Conservation (phyloP, 2,888 invertebrate species). For the Cryptocheilus praepositus region DNA sequence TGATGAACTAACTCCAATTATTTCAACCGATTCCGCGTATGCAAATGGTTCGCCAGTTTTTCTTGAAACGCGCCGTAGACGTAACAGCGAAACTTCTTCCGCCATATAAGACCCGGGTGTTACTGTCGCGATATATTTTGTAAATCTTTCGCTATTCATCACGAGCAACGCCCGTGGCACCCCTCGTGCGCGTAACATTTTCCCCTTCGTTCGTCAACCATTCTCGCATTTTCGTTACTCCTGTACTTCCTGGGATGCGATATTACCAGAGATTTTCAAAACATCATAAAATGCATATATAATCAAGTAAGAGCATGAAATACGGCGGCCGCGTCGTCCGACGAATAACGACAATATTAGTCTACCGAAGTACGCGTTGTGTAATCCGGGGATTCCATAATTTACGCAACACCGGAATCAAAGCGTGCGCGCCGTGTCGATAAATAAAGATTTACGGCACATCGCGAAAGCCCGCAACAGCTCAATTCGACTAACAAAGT, state of each 20-base stretch:
- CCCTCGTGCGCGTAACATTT: constrained; percentile 33
- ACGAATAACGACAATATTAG: too few species aligned
- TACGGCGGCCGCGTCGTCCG: neutral
- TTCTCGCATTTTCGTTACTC: constrained; percentile 32
- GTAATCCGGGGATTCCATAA: too few species aligned
- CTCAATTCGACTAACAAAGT: too few species aligned
- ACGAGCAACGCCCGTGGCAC: constrained; percentile 44
- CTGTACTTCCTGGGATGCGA: constrained; percentile 39
- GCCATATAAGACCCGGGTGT: constrained; percentile 38
- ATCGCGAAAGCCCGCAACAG: too few species aligned
- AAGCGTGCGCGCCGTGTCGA: too few species aligned
- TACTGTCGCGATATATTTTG: constrained; percentile 66
- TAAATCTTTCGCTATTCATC: constrained; percentile 72
- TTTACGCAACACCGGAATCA: too few species aligned
- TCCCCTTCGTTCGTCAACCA: constrained; percentile 42
- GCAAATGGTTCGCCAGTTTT: constrained; percentile 29
- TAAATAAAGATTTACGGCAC: too few species aligned
- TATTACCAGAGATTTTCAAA: constrained; percentile 59
- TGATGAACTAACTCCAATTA: neutral
- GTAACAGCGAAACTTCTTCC: constrained; percentile 36
- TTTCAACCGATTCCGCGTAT: constrained; percentile 11
- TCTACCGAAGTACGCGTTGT: too few species aligned
- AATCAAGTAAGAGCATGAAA: constrained; percentile 2
- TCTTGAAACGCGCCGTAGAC: constrained; percentile 32
- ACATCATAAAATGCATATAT: constrained; percentile 34